Evolutionary conservation across 2,888 invertebrate genomes (phyloP).

Genomic region (Arctia plantaginis): DNA sequence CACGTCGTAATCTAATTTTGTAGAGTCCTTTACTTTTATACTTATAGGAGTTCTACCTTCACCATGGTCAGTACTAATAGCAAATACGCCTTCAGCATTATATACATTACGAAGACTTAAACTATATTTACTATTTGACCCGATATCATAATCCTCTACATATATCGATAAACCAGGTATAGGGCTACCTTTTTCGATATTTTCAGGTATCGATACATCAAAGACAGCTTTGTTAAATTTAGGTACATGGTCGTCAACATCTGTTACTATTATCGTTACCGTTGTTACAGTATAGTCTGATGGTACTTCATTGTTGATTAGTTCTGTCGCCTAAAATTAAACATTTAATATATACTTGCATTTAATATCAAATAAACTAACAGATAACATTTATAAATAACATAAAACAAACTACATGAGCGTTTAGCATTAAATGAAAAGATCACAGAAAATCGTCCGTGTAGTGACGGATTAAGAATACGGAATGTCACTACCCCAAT

Average conservation of each 20-base stretch:
- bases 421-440: not conserved
- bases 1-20: constrained; percentile 90
- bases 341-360: not conserved
- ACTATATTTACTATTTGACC: constrained; percentile 90
- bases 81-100: constrained; percentile 87
- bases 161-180: constrained; percentile 91
- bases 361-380: not conserved
- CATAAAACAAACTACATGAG: too few relatives aligned
- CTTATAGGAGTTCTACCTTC: constrained; percentile 92
- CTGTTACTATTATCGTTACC: constrained; percentile 92
- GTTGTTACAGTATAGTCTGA: constrained; percentile 89
- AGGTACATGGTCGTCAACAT: constrained; percentile 92
- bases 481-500: too few relatives aligned
- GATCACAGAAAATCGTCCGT: not conserved
- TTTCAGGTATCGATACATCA: constrained; percentile 91
- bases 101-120: constrained; percentile 87
- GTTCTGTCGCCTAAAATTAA: constrained; percentile 88
- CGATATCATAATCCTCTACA: constrained; percentile 91
- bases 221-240: constrained; percentile 89
- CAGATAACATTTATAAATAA: not conserved
- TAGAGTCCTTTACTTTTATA: constrained; percentile 89
- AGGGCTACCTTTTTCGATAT: constrained; percentile 89
- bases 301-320: constrained; percentile 90
- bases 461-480: too few relatives aligned
- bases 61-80: constrained; percentile 88